These are phyloP conservation scores for Micromussa lordhowensis DNA, from an alignment of 92 coral and sea anemone species.

Conservation along the genomic window DNA sequence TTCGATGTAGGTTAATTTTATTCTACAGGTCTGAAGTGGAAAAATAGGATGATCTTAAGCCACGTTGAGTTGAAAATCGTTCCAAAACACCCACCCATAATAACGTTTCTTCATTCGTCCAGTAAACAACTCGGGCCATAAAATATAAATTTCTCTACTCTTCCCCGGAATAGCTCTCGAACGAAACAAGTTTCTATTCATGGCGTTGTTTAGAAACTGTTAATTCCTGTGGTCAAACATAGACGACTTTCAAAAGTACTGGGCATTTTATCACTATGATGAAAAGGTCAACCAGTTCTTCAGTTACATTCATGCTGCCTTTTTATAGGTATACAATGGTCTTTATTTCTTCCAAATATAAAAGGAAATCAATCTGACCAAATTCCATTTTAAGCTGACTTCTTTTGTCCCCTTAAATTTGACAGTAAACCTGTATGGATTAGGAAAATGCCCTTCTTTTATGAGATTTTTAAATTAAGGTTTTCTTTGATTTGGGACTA, in stretches of 20 bases:
- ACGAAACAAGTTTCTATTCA: background rate
- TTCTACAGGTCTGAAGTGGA: background rate
- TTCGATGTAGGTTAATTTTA: background rate
- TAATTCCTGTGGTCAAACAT: slow-evolving; percentile 6
- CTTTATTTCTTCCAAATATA: background rate
- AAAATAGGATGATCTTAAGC: background rate
- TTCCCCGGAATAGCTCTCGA: background rate
- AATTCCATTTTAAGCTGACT: background rate
- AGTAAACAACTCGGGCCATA: background rate
- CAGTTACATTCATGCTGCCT: background rate
- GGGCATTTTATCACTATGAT: background rate
- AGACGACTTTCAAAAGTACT: background rate
- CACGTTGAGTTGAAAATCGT: background rate
- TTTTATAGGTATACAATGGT: background rate
- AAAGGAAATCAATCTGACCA: background rate
- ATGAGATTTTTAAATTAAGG: background rate
- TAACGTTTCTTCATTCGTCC: background rate
- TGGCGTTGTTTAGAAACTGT: background rate
- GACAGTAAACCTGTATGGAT: background rate
- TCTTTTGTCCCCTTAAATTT: background rate
- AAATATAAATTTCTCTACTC: background rate
- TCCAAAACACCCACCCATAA: background rate
- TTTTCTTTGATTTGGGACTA: background rate
- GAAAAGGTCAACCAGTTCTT: background rate
- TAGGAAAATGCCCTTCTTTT: background rate